Conservation (phyloP, 2,113 vertebrate genomes). For the Synchiropus splendidus region DNA sequence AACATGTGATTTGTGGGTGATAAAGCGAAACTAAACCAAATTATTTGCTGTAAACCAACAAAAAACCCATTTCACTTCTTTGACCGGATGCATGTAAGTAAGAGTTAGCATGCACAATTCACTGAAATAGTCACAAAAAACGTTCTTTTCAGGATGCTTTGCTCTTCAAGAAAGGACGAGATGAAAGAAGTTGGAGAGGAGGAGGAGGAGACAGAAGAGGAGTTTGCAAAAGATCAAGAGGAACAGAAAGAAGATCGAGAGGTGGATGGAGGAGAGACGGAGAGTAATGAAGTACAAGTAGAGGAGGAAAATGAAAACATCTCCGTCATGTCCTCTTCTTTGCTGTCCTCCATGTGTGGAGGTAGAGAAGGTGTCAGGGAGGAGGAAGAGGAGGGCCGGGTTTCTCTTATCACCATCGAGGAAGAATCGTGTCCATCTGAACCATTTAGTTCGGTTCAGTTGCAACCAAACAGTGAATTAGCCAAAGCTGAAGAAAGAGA, state of each 20-base stretch:
- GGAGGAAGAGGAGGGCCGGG: slow-evolving; percentile 31
- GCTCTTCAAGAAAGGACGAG: background rate
- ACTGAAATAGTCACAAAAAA: no score
- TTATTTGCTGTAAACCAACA: no score
- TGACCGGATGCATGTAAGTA: no score
- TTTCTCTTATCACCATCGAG: slow-evolving; percentile 29
- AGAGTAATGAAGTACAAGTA: background rate
- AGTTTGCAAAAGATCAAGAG: background rate
- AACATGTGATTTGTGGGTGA: no score
- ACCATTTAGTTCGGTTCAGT: slow-evolving; percentile 17
- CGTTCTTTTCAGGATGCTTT: slow-evolving; percentile 21
- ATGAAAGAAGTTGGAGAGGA: background rate
- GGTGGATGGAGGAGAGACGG: background rate
- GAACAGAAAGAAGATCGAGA: background rate
- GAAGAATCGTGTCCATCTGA: slow-evolving; percentile 41
- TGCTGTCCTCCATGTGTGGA: slow-evolving; percentile 10
- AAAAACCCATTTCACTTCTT: no score
- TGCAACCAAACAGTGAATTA: background rate
- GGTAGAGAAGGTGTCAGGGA: background rate
- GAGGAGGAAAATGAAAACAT: slow-evolving; percentile 10
- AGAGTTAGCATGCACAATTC: background rate
- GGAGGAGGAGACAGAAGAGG: slow-evolving; percentile 2
- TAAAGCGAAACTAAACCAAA: no score
- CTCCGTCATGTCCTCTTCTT: slow-evolving; percentile 25
- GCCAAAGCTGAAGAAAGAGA: background rate